Base-by-base conservation (phyloP, 2,797 vertebrate species). In the Octomys mimax region DNA sequence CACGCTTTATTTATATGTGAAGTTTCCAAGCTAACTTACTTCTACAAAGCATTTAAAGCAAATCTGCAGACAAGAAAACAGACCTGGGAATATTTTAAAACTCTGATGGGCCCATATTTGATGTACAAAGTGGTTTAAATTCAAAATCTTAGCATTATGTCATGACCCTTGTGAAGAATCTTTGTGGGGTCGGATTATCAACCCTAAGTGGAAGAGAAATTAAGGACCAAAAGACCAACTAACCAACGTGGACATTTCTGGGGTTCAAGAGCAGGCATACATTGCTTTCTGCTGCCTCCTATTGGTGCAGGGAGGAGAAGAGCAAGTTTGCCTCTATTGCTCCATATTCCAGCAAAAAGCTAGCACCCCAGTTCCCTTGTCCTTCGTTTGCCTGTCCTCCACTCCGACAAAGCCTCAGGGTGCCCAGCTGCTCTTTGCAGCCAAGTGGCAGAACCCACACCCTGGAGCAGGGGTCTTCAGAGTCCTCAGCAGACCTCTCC, bases 1-100 rank as follows among this genome's bases (percentile, higher is more conserved):
- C 61, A 81, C 46, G 22, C 14, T 71, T 92, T 91, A 49, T 82
- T 36, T 78, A 22, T n/a, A 70, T 82, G 75, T 90, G 36, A n/a
- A 92, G 49, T 91, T 93, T 90, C n/a, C 78, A 33, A 88, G 31
- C 26, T n/a, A 12, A 19, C 24, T 87, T 88, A 78, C 39, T 52
- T 83, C 92, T 95, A 95, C 46, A 94, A 95, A 92, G 6, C 12
- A 81, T 42, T 95, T 75, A 88, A 91, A 95, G 57, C 19, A 91
- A 95, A 86, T 75, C 52, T 90, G 10, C 26, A 28, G 33, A 64
- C 80, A 92, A 86, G 36, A 54, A 62, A 83, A 54, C 31, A 57
- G 39, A 78, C 16, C 22, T 70, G 8, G 83, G 28, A 86, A 81
- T 31, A 82, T 42, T 31, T 73, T 68, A 62, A 94, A 87, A 89